Base-by-base conservation (phyloP, 1,140 invertebrate species). In the Rhyacophila brunnea region DNA sequence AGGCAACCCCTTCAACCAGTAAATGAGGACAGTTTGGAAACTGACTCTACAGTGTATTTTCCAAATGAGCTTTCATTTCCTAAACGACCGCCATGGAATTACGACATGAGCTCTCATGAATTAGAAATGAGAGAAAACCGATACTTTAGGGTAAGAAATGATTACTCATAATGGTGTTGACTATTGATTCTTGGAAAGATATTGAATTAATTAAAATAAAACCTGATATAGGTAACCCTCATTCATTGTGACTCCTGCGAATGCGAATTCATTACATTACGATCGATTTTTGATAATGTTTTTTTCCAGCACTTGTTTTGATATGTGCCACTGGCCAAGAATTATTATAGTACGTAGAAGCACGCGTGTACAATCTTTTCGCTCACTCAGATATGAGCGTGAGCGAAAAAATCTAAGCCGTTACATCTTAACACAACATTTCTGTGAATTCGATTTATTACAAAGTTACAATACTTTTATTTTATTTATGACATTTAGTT, bases 61-160 rank as follows among this genome's bases (percentile, higher is more conserved):
- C 83, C 85, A n/a, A 68, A 80, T 1, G 86, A 83, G 5, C 72
- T 93, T 14, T 84, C 89, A 64, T 92, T 95, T 72, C 93, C 93
- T 0, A 87, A 86, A 63, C 75, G 93, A 66, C 93, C 93, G 1
- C 71, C 82, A 0, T 96, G 93, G 93, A 82, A 87, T 68, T 89
- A 86, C 68, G 79, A 77, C 6, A 86, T 90, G 81, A 81, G 80
- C 2, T 86, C 85, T 59, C 83, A 87, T 23, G 73, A 87, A 46
- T 73, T 96, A 7, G 89, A 95, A 56, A 75, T 77, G 4, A 83
- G 81, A 69, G 91, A 93, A 72, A 85, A 89, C 67, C 81, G 74
- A 68, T 92, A 92, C 77, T 92, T 92, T 70, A 83, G 79, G 56
- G 88, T 90, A 76, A 74, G 73, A 61, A 45, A 11, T 36, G 34